Conservation (phyloP, 2,797 vertebrate genomes). For the Falco rusticolus region DNA sequence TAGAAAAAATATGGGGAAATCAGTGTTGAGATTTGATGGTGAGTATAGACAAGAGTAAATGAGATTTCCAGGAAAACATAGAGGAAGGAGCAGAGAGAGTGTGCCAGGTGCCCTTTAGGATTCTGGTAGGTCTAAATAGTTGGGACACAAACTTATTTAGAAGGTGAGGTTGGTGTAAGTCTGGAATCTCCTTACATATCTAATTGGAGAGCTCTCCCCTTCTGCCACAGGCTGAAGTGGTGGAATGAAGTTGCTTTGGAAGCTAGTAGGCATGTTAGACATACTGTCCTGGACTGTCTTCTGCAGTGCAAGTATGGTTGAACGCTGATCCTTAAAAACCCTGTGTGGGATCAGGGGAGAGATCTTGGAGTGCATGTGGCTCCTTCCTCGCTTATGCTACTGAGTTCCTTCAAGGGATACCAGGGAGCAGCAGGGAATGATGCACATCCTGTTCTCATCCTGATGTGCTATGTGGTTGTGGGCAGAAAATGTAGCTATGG, state of each 20-base stretch:
- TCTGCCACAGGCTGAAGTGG: background rate
- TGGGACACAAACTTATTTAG: background rate
- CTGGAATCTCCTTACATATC: background rate
- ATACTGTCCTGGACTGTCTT: background rate
- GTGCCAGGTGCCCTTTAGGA: background rate
- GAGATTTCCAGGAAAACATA: background rate
- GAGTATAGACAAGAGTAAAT: background rate
- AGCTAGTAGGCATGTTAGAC: background rate
- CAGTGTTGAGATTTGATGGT: background rate
- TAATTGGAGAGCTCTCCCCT: background rate
- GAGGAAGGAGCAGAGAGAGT: background rate
- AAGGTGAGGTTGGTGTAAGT: background rate
- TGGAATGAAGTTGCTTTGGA: background rate
- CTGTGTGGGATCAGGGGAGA: accelerated
- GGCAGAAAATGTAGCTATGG: background rate
- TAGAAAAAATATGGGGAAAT: background rate
- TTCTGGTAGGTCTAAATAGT: background rate
- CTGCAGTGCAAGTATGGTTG: accelerated
- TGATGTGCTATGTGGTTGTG: background rate
- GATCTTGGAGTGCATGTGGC: accelerated
- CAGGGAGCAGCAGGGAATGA: background rate
- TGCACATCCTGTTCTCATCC: background rate
- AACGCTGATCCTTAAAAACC: background rate
- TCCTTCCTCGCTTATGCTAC: background rate
- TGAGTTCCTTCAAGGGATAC: background rate